Percentiles rank a stretch among this genome's conserved stretches.
These are phyloP conservation scores for Eupithecia subumbrata DNA, from an alignment of 2,888 invertebrate genomes.

Conservation along the genomic window DNA sequence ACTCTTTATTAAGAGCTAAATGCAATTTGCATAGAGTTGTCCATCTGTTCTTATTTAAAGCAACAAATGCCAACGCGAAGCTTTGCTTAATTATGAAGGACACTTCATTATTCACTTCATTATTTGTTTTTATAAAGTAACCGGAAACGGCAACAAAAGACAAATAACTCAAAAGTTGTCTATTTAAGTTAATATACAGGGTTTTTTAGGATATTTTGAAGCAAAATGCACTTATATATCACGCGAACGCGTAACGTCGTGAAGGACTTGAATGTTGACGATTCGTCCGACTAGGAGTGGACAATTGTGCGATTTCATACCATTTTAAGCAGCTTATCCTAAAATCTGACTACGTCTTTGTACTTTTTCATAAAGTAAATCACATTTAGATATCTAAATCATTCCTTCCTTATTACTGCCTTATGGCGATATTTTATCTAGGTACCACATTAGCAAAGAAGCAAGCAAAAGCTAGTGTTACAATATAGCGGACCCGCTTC, in stretches of 20 bases:
- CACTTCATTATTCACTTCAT: constrained; percentile 48
- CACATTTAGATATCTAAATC: too few species aligned
- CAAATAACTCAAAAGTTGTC: neutral
- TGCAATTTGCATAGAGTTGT: constrained; percentile 7
- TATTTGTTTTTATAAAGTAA: constrained; percentile 45
- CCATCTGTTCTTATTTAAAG: neutral
- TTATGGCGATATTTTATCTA: too few species aligned
- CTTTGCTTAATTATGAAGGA: constrained; percentile 61
- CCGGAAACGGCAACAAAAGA: too few species aligned
- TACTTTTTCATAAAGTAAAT: too few species aligned
- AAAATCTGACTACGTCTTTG: too few species aligned
- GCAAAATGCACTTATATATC: neutral
- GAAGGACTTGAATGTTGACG: neutral
- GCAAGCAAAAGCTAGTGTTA: too few species aligned
- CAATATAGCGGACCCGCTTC: neutral
- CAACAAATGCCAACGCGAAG: constrained; percentile 58
- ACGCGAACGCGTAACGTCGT: neutral
- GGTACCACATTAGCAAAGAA: too few species aligned
- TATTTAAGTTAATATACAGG: neutral
- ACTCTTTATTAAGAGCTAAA: neutral
- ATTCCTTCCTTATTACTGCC: too few species aligned
- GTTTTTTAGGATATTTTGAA: neutral
- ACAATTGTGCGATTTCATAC: neutral
- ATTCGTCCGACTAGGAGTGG: neutral
- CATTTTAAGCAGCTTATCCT: neutral